Conservation (phyloP, 2,888 invertebrate genomes). For the Andrena chrysosceles region DNA sequence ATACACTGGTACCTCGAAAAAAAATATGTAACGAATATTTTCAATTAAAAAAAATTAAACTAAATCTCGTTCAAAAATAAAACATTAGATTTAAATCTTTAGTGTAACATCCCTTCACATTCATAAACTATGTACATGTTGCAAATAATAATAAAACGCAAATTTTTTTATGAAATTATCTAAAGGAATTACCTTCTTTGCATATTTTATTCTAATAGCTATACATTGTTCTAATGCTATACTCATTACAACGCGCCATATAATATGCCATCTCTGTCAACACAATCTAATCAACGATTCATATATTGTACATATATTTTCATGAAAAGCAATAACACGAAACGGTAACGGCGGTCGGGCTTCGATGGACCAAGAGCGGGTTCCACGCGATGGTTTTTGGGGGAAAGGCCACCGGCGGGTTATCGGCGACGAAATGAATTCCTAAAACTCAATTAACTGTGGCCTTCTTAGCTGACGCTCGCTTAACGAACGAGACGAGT, state of each 20-base stretch:
- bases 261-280: too few relatives aligned
- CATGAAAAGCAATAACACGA: neutral
- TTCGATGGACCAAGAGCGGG: neutral
- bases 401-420: conserved; percentile 61
- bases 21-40: too few relatives aligned
- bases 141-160: neutral
- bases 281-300: conserved; percentile 4
- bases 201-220: too few relatives aligned
- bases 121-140: neutral
- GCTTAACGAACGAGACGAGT: conserved; percentile 64
- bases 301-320: neutral
- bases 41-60: too few relatives aligned
- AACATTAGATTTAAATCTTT: neutral
- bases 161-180: neutral
- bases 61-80: too few relatives aligned
- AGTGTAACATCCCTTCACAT: neutral
- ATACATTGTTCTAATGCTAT: too few relatives aligned
- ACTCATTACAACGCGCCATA: neutral
- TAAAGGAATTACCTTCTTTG: neutral
- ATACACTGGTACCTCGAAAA: too few relatives aligned
- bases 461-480: conserved; percentile 60
- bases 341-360: neutral
- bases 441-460: conserved; percentile 80
- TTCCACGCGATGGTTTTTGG: neutral
- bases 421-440: conserved; percentile 79